phyloP scores from a whole-genome alignment of 2,113 vertebrate genomes.

The Thunnus thynnus region DNA sequence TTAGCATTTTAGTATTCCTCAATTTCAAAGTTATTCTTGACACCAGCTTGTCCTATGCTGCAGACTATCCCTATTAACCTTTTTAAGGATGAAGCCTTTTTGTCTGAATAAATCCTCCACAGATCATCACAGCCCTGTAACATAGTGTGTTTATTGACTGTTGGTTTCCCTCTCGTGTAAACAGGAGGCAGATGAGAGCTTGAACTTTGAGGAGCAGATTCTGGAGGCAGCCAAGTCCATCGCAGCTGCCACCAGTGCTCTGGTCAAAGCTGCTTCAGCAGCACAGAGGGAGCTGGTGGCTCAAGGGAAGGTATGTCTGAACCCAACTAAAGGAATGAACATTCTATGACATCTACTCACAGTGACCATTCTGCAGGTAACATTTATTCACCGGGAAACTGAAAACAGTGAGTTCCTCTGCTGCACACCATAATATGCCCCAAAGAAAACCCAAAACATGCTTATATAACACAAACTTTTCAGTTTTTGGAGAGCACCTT shows the following conservation, averaged over 20 bases:
- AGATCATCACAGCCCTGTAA: slow-evolving; percentile 4
- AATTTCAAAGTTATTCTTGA: slow-evolving; percentile 11
- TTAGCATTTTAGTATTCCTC: not conserved
- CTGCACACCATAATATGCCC: not conserved
- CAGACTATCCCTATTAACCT: not conserved
- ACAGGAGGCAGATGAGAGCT: slow-evolving; percentile 97
- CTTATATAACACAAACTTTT: not conserved
- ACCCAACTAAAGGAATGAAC: not conserved
- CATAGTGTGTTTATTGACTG: slow-evolving; percentile 22
- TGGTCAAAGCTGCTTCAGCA: slow-evolving; percentile 97
- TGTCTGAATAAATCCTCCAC: not conserved
- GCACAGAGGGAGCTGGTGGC: slow-evolving; percentile 97
- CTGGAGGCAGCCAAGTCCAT: slow-evolving; percentile 98
- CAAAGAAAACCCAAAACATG: not conserved
- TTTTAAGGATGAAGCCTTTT: not conserved
- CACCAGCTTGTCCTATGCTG: not conserved
- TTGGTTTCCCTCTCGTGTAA: slow-evolving; percentile 17
- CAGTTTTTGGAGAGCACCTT: not conserved
- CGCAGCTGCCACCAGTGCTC: slow-evolving; percentile 95
- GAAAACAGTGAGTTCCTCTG: too few species aligned
- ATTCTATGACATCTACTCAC: not conserved
- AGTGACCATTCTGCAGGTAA: too few species aligned
- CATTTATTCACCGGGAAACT: too few species aligned
- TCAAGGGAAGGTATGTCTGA: slow-evolving; percentile 92
- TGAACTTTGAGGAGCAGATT: slow-evolving; percentile 99